phyloP scores from a whole-genome alignment of 2,888 invertebrate genomes.

The Drosophila rellima region DNA sequence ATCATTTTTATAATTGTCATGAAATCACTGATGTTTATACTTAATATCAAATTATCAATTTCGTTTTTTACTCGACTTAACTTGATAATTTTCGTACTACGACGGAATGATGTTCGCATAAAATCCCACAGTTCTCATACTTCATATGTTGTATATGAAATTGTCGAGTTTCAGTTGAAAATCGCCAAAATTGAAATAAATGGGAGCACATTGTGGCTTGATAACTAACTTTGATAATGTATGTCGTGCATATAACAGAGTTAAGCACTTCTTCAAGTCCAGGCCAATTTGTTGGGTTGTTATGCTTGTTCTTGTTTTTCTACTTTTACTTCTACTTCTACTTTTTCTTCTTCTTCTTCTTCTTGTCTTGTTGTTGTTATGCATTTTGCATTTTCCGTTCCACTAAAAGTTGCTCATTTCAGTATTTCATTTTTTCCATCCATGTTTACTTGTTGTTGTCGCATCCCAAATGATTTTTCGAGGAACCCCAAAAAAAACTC shows the following conservation, averaged over 20 bases:
- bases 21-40: background rate
- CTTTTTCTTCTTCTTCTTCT: constrained; percentile 15
- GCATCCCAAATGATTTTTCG: constrained; percentile 59
- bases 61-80: too few relatives aligned
- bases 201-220: background rate
- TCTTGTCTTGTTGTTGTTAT: constrained; percentile 33
- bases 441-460: constrained; percentile 32
- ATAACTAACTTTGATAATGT: constrained; percentile 8
- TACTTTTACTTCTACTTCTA: constrained; percentile 43
- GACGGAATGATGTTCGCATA: too few relatives aligned
- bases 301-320: constrained; percentile 11
- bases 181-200: background rate
- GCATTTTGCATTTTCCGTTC: constrained; percentile 51
- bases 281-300: constrained; percentile 47
- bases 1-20: background rate
- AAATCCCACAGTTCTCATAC: background rate
- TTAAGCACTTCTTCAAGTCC: constrained; percentile 38
- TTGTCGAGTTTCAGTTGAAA: background rate
- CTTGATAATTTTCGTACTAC: too few relatives aligned
- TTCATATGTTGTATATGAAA: background rate
- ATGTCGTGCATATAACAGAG: constrained; percentile 30
- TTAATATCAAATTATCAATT: background rate
- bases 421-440: background rate
- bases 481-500: constrained; percentile 53
- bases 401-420: constrained; percentile 53